phyloP scores from a whole-genome alignment of 1,140 invertebrate species.

The Potamilus streckersoni region DNA sequence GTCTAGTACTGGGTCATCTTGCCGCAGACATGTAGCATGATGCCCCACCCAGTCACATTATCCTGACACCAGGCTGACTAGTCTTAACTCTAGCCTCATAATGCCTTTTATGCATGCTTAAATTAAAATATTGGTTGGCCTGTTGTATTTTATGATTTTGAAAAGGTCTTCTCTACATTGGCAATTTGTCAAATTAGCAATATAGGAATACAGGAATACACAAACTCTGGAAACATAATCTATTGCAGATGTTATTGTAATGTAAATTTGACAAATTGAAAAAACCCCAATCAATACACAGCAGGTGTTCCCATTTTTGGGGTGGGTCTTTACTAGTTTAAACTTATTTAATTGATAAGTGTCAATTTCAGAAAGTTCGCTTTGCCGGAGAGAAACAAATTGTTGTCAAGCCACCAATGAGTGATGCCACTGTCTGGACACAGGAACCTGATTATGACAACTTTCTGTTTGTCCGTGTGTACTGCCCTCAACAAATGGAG shows the following conservation, averaged over 20 bases:
- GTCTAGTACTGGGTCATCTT: too few relatives aligned
- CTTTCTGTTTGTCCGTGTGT: slow-evolving; percentile 59
- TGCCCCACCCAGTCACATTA: too few relatives aligned
- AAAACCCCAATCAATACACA: too few relatives aligned
- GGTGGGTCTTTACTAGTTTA: background rate
- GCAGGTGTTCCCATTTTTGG: background rate
- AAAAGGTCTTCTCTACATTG: too few relatives aligned
- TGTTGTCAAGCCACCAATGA: slow-evolving; percentile 45
- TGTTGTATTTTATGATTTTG: too few relatives aligned
- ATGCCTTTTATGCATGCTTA: too few relatives aligned
- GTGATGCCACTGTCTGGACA: slow-evolving; percentile 52
- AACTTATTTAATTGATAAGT: background rate
- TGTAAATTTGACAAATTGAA: background rate
- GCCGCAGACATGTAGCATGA: too few relatives aligned
- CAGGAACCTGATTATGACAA: slow-evolving; percentile 58
- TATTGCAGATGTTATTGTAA: background rate
- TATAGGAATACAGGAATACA: background rate
- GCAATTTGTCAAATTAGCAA: too few relatives aligned
- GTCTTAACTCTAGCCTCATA: too few relatives aligned
- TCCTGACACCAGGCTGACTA: too few relatives aligned
- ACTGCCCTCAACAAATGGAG: slow-evolving; percentile 53
- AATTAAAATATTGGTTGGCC: too few relatives aligned
- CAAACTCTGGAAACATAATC: background rate
- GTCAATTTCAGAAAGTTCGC: slow-evolving; percentile 51
- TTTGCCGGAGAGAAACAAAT: slow-evolving; percentile 43